Conservation (phyloP, 2,888 invertebrate genomes). For the Epinotia brunnichana region DNA sequence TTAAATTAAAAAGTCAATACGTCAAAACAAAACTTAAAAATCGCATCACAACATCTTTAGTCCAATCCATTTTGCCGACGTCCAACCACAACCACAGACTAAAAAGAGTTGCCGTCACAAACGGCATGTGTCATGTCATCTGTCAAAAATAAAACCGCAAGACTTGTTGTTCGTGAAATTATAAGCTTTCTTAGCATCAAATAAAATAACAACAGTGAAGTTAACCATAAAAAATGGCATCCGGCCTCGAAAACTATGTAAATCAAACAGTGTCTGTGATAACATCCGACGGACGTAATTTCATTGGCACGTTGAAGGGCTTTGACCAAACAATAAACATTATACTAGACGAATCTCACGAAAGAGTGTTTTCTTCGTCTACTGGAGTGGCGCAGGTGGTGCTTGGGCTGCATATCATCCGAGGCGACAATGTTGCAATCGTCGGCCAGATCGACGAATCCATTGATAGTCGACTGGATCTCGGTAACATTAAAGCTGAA, state of each 20-base stretch:
- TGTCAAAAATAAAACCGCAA: background rate
- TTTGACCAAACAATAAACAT: constrained; percentile 99
- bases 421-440: constrained; percentile 98
- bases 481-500: constrained; percentile 92
- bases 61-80: no score
- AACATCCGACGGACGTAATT: constrained; percentile 97
- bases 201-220: background rate
- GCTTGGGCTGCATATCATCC: constrained; percentile 97
- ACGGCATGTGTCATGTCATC: background rate
- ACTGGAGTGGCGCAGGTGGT: constrained; percentile 94
- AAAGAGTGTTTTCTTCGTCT: constrained; percentile 97
- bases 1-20: no score
- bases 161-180: constrained; percentile 2
- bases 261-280: constrained; percentile 97
- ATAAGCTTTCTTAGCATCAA: background rate
- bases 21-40: no score
- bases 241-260: constrained; percentile 93
- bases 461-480: constrained; percentile 90
- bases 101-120: no score
- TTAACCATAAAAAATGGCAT: constrained; percentile 85
- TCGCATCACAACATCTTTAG: no score
- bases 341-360: constrained; percentile 98
- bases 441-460: constrained; percentile 93
- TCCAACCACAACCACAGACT: no score
- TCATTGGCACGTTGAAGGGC: constrained; percentile 98